Conservation (phyloP, 2,797 vertebrate genomes). For the Rhyacichthys aspro region DNA sequence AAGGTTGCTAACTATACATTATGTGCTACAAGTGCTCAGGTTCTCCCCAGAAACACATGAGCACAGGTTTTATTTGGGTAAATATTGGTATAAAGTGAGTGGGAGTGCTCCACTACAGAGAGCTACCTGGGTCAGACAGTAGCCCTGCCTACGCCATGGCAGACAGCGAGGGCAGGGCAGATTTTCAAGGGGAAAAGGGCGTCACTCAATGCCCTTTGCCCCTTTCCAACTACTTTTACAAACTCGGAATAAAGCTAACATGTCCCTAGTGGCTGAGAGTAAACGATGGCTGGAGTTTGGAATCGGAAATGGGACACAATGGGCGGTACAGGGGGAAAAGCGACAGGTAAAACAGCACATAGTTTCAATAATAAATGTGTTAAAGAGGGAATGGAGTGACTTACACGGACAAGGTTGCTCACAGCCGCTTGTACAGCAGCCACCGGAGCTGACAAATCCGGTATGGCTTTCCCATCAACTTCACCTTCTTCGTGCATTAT, state of each 20-base stretch:
- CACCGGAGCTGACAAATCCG: conserved; percentile 92
- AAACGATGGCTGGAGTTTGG: neutral
- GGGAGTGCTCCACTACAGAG: neutral
- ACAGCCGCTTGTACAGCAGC: conserved; percentile 96
- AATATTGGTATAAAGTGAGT: neutral
- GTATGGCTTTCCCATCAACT: conserved; percentile 98
- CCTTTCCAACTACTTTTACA: conserved; percentile 47
- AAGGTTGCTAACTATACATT: neutral
- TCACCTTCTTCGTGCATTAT: conserved; percentile 99
- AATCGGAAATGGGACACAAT: neutral
- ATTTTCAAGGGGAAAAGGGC: conserved; percentile 74
- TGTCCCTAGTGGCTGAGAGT: rapidly evolving
- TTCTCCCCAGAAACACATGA: neutral
- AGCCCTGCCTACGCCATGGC: conserved; percentile 81
- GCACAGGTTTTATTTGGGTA: neutral
- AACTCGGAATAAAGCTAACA: conserved; percentile 18
- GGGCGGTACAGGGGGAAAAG: conserved; percentile 58
- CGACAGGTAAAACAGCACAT: conserved; percentile 83
- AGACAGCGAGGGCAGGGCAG: conserved; percentile 79
- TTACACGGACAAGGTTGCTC: conserved; percentile 98
- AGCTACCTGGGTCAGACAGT: conserved; percentile 19
- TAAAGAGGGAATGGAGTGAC: conserved; percentile 27
- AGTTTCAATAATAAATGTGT: neutral
- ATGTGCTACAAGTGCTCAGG: rapidly evolving
- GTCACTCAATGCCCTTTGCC: conserved; percentile 66